Percentiles rank a stretch among this genome's conserved stretches.
Conservation (phyloP, 2,888 invertebrate genomes). For the Amphipoea oculea region DNA sequence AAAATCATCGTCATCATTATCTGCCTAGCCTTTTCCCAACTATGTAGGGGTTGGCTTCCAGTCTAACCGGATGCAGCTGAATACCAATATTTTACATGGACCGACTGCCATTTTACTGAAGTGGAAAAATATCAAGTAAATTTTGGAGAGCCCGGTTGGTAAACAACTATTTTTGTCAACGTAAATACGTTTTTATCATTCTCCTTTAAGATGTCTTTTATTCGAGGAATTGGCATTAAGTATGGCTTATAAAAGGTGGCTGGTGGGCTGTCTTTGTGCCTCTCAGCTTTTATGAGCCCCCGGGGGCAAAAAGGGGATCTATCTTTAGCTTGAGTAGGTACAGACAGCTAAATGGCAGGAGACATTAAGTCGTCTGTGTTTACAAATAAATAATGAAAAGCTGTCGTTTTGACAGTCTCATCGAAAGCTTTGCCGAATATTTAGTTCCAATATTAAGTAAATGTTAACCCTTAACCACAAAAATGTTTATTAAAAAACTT, state of each 20-base stretch:
- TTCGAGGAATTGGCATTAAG: neutral
- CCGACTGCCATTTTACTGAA: no score
- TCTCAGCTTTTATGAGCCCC: constrained; percentile 23
- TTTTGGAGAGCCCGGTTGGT: no score
- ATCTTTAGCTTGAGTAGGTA: constrained; percentile 12
- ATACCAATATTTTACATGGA: no score
- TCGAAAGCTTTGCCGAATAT: neutral
- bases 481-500: constrained; percentile 31
- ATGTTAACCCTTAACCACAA: neutral
- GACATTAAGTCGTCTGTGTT: constrained; percentile 13
- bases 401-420: neutral
- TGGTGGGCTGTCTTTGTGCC: neutral
- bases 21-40: no score
- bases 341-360: constrained; percentile 19
- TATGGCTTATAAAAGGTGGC: constrained; percentile 15
- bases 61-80: no score
- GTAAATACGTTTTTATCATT: neutral
- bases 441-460: neutral
- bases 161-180: neutral
- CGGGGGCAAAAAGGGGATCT: constrained; percentile 12
- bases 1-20: no score
- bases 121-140: no score
- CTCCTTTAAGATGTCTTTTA: neutral
- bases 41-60: no score
- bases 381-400: neutral